Conservation (phyloP, 2,113 vertebrate genomes). For the Anoura caudifer region DNA sequence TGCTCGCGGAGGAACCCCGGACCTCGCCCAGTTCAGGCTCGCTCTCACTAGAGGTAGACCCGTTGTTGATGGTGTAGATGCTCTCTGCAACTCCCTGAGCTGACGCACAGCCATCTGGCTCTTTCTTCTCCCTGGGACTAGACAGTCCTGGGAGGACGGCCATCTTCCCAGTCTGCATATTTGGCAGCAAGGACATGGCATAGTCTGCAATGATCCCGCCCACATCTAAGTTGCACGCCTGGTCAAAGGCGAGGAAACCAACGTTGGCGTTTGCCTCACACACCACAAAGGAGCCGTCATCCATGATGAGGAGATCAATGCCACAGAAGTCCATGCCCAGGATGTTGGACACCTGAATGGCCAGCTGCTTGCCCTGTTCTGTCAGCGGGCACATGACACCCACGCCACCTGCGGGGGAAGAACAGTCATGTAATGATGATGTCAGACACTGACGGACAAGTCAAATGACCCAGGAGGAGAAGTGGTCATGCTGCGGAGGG, state of each 20-base stretch:
- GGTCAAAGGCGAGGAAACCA: conserved; percentile 93
- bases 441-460: not conserved
- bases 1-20: conserved; percentile 71
- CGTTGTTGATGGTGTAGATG: conserved; percentile 86
- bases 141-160: conserved; percentile 88
- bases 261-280: conserved; percentile 94
- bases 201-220: conserved; percentile 91
- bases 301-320: conserved; percentile 91
- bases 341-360: conserved; percentile 93
- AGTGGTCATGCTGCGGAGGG: fast-evolving
- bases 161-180: conserved; percentile 88
- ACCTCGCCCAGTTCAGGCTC: conserved; percentile 88
- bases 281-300: conserved; percentile 90
- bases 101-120: conserved; percentile 85
- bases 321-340: conserved; percentile 94
- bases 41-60: conserved; percentile 91
- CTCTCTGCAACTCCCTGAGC: conserved; percentile 81
- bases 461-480: not conserved
- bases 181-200: conserved; percentile 89
- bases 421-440: not conserved
- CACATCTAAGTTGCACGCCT: conserved; percentile 91
- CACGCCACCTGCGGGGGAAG: conserved; percentile 84
- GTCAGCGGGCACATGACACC: conserved; percentile 91
- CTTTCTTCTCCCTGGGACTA: conserved; percentile 88
- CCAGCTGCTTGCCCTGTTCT: conserved; percentile 92